Percentiles rank a stretch among this genome's conserved stretches.
These are phyloP conservation scores for Scaptodrosophila latifasciaeformis DNA, from an alignment of 2,888 invertebrate genomes.

Conservation along the genomic window DNA sequence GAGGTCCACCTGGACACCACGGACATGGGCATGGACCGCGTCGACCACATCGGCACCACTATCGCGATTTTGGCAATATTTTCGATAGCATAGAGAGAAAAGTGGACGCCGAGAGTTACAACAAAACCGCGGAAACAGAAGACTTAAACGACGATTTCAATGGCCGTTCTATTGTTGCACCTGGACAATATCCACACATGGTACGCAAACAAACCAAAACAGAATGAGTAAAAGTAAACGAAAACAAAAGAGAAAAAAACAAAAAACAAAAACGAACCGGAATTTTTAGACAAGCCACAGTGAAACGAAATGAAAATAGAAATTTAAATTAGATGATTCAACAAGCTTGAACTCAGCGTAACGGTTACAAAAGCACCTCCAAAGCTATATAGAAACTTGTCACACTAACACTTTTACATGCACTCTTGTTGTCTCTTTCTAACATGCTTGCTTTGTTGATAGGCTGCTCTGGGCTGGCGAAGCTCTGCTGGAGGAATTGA, in stretches of 20 bases:
- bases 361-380: conserved; percentile 5
- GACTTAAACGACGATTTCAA: conserved; percentile 57
- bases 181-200: conserved; percentile 71
- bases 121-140: conserved; percentile 35
- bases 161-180: conserved; percentile 60
- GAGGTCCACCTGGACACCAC: not conserved
- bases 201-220: conserved; percentile 32
- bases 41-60: conserved; percentile 23
- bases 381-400: conserved; percentile 17
- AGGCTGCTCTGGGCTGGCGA: conserved; percentile 65
- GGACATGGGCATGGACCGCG: conserved; percentile 20
- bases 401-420: conserved; percentile 32
- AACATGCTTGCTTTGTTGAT: conserved; percentile 5
- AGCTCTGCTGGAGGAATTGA: conserved; percentile 43
- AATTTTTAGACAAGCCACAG: conserved; percentile 22
- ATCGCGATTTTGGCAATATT: conserved; percentile 41
- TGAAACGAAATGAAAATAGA: too few relatives aligned
- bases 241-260: conserved; percentile 11
- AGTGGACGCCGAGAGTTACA: conserved; percentile 23
- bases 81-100: conserved; percentile 35
- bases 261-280: conserved; percentile 25
- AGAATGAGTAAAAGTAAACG: not conserved
- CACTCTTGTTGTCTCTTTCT: not conserved
- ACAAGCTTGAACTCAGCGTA: not conserved
- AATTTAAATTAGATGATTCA: too few relatives aligned